These are phyloP conservation scores for Hedya salicella DNA, from an alignment of 2,888 invertebrate species.

Conservation along the genomic window DNA sequence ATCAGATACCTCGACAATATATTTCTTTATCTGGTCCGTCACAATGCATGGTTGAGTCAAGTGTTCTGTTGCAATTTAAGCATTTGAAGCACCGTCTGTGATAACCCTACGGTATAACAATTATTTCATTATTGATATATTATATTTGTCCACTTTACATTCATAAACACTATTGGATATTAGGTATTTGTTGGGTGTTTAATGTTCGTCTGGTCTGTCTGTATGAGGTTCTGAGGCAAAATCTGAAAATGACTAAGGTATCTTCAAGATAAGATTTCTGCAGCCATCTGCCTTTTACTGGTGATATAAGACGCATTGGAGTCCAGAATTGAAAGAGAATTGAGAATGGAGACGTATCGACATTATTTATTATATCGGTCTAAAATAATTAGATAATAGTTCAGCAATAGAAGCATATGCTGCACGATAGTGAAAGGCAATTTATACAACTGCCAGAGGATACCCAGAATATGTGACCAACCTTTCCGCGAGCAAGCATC, in stretches of 20 bases:
- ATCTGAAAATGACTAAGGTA: no score
- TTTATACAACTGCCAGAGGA: constrained; percentile 20
- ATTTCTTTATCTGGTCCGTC: constrained; percentile 96
- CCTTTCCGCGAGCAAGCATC: constrained; percentile 95
- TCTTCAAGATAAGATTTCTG: no score
- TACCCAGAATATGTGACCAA: constrained; percentile 77
- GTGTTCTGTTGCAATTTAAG: constrained; percentile 91
- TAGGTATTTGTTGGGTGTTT: background rate
- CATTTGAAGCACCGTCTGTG: constrained; percentile 96
- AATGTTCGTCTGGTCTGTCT: background rate
- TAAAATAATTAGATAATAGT: background rate
- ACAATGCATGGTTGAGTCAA: constrained; percentile 95
- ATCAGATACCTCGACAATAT: constrained; percentile 93
- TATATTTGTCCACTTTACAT: background rate
- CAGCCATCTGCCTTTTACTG: no score
- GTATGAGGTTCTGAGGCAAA: background rate
- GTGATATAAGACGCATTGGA: no score
- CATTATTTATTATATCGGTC: no score
- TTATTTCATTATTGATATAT: constrained; percentile 42
- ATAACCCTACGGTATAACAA: constrained; percentile 88
- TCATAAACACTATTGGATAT: background rate
- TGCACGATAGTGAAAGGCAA: background rate
- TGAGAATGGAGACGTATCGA: no score
- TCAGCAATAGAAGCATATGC: constrained; percentile 37
- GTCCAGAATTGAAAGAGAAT: no score